Evolutionary conservation across 1,140 invertebrate genomes (phyloP), one percentile per base, ranked within the genome.

Genomic region (Monochamus saltuarius): DNA sequence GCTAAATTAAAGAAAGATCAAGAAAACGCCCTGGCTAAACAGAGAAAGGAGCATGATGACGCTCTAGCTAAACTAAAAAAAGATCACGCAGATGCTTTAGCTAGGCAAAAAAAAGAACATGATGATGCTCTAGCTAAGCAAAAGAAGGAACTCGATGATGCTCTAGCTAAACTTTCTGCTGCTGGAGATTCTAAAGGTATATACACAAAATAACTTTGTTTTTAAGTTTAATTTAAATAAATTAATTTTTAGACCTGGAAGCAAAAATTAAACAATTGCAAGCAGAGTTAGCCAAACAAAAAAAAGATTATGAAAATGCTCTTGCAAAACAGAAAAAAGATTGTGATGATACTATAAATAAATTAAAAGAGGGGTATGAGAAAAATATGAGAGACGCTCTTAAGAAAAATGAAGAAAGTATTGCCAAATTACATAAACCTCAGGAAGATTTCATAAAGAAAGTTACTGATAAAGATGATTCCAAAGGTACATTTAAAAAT

Each of bases 1-100:
- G n/a, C 8, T 1, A 45, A 61, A 35, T 19, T 56, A 10, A 64
- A 64, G 45, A 53, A 59, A 51, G 58, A 58, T 36, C 56, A 62
- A 9, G 59, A 61, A 9, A 37, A 39, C 7, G 55, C 59, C 2
- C 22, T 42, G 7, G 34, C 17, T 8, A 35, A 54, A 16, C 38
- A 54, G 22, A 29, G 6, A 14, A 51, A 51, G 14, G 6, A 29
- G 22, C 2, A 29, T 29, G 22, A 29, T 3, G 22, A 29, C 6
- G 22, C 22, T 29, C 22, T 29, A 29, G 22, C 22, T 29, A 29
- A 29, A 29, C 22, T 57, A n/a, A 56, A 65, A 51, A 39, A 63
- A 35, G n/a, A 35, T 2, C 11, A 59, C 37, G n/a, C 36, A 34
- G 9, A 39, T 16, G 13, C 39, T 14, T 14, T 63, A 13, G 54